phyloP scores from a whole-genome alignment of 2,888 invertebrate genomes.

The Yponomeuta malinellus region DNA sequence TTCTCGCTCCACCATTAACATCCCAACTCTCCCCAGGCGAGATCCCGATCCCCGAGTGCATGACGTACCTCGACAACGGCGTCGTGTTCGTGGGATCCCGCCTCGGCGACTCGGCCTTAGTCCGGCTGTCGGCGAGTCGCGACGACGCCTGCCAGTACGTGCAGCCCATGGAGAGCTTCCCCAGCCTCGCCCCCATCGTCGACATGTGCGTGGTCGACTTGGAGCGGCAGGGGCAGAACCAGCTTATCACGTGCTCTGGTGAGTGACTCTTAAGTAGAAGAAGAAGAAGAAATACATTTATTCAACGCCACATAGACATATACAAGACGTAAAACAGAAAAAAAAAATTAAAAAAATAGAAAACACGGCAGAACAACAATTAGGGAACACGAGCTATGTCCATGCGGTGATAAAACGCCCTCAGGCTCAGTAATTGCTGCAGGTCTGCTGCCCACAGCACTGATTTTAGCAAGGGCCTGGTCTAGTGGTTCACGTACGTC shows the following conservation, averaged over 20 bases:
- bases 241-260: slow-evolving; percentile 98
- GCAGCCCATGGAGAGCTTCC: slow-evolving; percentile 95
- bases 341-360: too few relatives aligned
- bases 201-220: slow-evolving; percentile 99
- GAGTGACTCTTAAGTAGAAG: slow-evolving; percentile 17
- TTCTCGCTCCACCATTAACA: background rate
- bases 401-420: too few relatives aligned
- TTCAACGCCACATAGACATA: too few relatives aligned
- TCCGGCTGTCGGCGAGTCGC: slow-evolving; percentile 88
- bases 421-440: too few relatives aligned
- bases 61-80: slow-evolving; percentile 98
- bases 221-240: slow-evolving; percentile 97
- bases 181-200: slow-evolving; percentile 97
- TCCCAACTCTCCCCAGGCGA: slow-evolving; percentile 72
- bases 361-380: too few relatives aligned
- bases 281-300: too few relatives aligned
- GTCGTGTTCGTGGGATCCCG: slow-evolving; percentile 97
- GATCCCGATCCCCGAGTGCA: slow-evolving; percentile 96
- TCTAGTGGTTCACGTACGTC: too few relatives aligned
- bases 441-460: too few relatives aligned
- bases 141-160: slow-evolving; percentile 94
- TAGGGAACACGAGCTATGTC: too few relatives aligned
- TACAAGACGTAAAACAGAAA: too few relatives aligned
- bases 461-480: too few relatives aligned
- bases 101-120: slow-evolving; percentile 96